Percentiles rank a stretch among this genome's conserved stretches.
phyloP scores from a whole-genome alignment of 2,797 vertebrate species.

The Xiphorhynchus erythropygius region DNA sequence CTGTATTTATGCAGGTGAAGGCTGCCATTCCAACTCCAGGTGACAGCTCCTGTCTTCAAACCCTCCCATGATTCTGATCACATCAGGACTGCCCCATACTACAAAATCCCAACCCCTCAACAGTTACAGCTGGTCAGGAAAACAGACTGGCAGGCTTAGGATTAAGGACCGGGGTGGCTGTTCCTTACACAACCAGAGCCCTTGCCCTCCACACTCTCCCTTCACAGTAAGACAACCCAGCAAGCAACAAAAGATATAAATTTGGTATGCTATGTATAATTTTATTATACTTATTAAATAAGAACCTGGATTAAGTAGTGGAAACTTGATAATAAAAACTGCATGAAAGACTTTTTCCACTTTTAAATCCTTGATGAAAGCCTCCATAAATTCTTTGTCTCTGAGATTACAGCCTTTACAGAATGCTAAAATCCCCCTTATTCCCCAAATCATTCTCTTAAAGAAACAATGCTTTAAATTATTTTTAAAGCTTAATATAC shows the following conservation, averaged over 20 bases:
- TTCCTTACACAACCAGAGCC: neutral
- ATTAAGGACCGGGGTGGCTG: neutral
- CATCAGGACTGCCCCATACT: neutral
- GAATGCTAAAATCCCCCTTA: neutral
- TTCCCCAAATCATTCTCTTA: neutral
- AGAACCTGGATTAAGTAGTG: neutral
- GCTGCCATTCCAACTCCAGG: neutral
- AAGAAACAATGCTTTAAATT: neutral
- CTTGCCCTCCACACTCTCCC: fast-evolving
- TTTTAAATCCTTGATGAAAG: neutral
- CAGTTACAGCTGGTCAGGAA: neutral
- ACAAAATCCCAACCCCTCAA: neutral
- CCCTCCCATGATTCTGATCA: neutral
- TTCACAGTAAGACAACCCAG: neutral
- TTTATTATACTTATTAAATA: neutral
- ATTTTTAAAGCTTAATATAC: neutral
- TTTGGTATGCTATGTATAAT: neutral
- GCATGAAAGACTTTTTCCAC: neutral
- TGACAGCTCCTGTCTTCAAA: neutral
- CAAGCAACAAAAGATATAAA: neutral
- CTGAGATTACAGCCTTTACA: neutral
- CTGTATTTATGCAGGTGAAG: neutral
- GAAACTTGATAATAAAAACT: neutral
- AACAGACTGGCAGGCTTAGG: neutral
- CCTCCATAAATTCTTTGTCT: neutral